phyloP scores from a whole-genome alignment of 1,140 invertebrate species.

The Psix sp. region DNA sequence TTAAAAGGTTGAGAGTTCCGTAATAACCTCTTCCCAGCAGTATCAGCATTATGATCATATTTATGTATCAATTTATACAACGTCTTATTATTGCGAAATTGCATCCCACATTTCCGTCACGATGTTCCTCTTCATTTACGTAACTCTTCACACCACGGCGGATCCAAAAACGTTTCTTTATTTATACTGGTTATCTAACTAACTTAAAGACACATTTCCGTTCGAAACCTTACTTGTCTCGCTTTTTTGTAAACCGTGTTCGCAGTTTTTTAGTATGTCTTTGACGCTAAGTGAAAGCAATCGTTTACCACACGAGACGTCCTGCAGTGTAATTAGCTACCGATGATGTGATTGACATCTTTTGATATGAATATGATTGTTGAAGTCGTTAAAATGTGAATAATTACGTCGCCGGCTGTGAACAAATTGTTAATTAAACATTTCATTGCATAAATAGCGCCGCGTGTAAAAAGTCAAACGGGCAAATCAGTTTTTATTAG shows the following conservation, averaged over 20 bases:
- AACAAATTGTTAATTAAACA: slow-evolving; percentile 41
- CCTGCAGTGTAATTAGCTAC: slow-evolving; percentile 28
- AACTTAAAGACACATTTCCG: slow-evolving; percentile 23
- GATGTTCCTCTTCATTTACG: slow-evolving; percentile 15
- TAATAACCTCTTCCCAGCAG: slow-evolving; percentile 30
- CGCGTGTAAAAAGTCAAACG: slow-evolving; percentile 18
- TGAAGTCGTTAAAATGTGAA: slow-evolving; percentile 18
- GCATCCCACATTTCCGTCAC: slow-evolving; percentile 19
- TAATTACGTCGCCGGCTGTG: slow-evolving; percentile 9
- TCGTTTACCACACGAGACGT: not conserved
- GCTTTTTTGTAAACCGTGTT: too few species aligned
- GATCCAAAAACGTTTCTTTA: slow-evolving; percentile 6
- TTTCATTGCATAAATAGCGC: slow-evolving; percentile 27
- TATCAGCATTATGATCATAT: slow-evolving; percentile 29
- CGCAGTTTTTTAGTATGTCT: too few species aligned
- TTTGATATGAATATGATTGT: slow-evolving; percentile 43
- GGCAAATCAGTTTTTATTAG: slow-evolving; percentile 20
- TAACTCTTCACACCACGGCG: not conserved
- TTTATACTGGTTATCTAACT: slow-evolving; percentile 10
- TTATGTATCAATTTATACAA: slow-evolving; percentile 37
- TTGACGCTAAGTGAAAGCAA: slow-evolving; percentile 21
- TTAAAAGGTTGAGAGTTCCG: slow-evolving; percentile 15
- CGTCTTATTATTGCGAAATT: slow-evolving; percentile 8
- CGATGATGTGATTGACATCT: slow-evolving; percentile 22
- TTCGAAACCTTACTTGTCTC: too few species aligned